A percentile compares a stretch with the other conserved stretches of the same genome.
These are phyloP conservation scores for Noctua janthina DNA, from an alignment of 2,888 invertebrate genomes.

Conservation along the genomic window DNA sequence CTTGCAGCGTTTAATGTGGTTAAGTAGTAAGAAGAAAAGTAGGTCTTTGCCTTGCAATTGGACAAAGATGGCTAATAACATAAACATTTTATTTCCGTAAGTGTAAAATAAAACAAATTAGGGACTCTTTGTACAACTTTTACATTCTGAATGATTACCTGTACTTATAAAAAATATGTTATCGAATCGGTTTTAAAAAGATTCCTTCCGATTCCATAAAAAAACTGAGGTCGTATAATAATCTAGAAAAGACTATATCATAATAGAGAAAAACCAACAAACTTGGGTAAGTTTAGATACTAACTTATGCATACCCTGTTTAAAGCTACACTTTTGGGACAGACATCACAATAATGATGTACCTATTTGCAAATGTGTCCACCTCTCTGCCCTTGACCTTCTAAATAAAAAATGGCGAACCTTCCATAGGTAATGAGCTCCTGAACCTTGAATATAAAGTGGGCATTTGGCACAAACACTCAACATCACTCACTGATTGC, in stretches of 20 bases:
- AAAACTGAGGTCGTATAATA: neutral
- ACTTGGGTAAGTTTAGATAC: neutral
- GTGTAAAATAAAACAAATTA: neutral
- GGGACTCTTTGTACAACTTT: neutral
- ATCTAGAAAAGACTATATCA: too few species aligned
- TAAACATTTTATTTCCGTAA: neutral
- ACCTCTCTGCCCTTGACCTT: constrained; percentile 53
- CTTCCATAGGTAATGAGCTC: constrained; percentile 61
- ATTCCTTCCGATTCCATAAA: neutral
- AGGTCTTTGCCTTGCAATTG: neutral
- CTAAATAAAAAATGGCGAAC: constrained; percentile 51
- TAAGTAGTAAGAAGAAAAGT: neutral
- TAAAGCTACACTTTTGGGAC: constrained; percentile 4
- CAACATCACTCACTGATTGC: constrained; percentile 64
- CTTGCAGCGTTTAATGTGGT: too few species aligned
- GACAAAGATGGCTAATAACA: neutral
- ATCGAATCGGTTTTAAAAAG: neutral
- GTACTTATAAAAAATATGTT: neutral
- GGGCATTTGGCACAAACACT: constrained; percentile 65
- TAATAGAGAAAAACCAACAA: too few species aligned
- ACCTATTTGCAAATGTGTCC: constrained; percentile 46
- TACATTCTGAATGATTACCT: neutral
- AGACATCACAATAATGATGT: constrained; percentile 31
- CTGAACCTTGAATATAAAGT: constrained; percentile 67
- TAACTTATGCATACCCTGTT: constrained; percentile 16